Percentiles rank a stretch among this genome's conserved stretches.
These are phyloP conservation scores for Chironomus tepperi DNA, from an alignment of 1,140 invertebrate species.

Conservation along the genomic window DNA sequence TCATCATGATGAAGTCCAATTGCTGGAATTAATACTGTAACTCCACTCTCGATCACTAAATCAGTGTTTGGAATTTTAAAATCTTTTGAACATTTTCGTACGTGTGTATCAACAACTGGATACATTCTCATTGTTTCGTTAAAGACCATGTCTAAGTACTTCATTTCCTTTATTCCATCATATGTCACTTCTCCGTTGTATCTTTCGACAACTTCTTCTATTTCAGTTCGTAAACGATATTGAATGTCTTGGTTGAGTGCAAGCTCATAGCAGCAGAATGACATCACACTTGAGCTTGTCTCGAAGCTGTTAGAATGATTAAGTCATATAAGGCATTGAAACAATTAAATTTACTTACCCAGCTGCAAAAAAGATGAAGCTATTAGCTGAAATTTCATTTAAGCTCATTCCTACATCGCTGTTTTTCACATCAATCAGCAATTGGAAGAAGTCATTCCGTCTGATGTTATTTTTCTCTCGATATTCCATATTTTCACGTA, in stretches of 20 bases:
- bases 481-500: slow-evolving; percentile 32
- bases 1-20: slow-evolving; percentile 50
- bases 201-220: slow-evolving; percentile 43
- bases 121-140: slow-evolving; percentile 44
- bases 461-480: slow-evolving; percentile 31
- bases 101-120: slow-evolving; percentile 40
- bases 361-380: not conserved
- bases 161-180: slow-evolving; percentile 51
- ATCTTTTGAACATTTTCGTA: slow-evolving; percentile 40
- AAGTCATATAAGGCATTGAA: too few species aligned
- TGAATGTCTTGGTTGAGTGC: slow-evolving; percentile 56
- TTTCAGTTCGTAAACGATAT: slow-evolving; percentile 48
- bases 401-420: slow-evolving; percentile 24
- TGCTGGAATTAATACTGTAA: slow-evolving; percentile 47
- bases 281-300: slow-evolving; percentile 53
- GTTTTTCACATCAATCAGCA: slow-evolving; percentile 31
- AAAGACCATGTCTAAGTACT: slow-evolving; percentile 51
- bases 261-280: slow-evolving; percentile 50
- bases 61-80: slow-evolving; percentile 43
- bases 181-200: slow-evolving; percentile 46
- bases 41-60: slow-evolving; percentile 43
- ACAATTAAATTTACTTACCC: too few species aligned
- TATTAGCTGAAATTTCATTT: not conserved
- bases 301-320: slow-evolving; percentile 42
- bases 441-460: slow-evolving; percentile 32